Conservation (phyloP, 1,140 invertebrate species). For the Euglossa dilemma region DNA sequence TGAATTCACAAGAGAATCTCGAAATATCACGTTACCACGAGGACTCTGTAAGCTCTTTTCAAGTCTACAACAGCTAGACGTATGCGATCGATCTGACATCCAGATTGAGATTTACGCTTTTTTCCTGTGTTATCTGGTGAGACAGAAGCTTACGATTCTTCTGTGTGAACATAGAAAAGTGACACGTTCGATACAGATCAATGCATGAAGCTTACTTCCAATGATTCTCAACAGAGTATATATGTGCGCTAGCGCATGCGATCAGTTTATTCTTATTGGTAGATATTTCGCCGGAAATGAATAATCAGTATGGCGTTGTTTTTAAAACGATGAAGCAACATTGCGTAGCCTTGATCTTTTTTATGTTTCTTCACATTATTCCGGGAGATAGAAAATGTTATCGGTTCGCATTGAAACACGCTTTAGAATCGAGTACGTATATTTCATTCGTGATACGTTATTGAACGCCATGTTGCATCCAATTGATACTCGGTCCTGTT, state of each 20-base stretch:
- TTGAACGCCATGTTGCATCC: neutral
- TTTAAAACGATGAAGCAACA: neutral
- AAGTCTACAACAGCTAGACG: neutral
- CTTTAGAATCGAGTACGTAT: neutral
- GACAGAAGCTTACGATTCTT: constrained; percentile 25
- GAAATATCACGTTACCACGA: neutral
- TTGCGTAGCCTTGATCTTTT: neutral
- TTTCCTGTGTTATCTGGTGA: neutral
- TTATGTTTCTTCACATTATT: neutral
- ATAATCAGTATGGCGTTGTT: neutral
- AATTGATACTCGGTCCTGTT: neutral
- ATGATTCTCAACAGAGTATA: neutral
- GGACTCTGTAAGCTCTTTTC: neutral
- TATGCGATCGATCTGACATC: neutral
- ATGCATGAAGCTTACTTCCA: constrained; percentile 4
- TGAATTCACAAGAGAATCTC: neutral
- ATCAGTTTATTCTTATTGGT: neutral
- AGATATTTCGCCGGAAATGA: neutral
- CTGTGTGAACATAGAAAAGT: neutral
- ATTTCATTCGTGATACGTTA: neutral
- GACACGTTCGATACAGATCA: neutral
- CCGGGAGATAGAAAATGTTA: neutral
- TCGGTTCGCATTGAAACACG: neutral
- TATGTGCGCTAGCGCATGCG: neutral
- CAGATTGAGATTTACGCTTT: neutral